Evolutionary conservation across 2,888 invertebrate genomes (phyloP).

Genomic region (Drosophila picticornis): DNA sequence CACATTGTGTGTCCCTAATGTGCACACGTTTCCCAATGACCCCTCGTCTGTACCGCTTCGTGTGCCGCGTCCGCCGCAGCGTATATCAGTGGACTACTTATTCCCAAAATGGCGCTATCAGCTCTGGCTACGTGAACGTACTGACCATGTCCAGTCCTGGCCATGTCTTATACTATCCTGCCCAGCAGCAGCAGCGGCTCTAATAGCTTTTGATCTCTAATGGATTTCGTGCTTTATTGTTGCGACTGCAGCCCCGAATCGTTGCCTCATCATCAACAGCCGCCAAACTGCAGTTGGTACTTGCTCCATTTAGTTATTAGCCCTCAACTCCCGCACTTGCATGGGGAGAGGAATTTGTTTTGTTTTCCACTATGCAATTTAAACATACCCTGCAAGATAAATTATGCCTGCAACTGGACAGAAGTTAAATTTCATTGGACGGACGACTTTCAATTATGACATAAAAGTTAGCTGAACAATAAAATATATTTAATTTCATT

Average conservation of each 20-base stretch:
- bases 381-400: neutral
- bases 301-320: constrained; percentile 2
- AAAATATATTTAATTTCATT: neutral
- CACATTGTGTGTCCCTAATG: constrained; percentile 55
- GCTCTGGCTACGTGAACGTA: constrained; percentile 46
- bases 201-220: constrained; percentile 69
- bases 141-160: constrained; percentile 12
- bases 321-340: constrained; percentile 4
- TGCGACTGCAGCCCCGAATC: constrained; percentile 34
- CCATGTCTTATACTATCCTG: constrained; percentile 5
- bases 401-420: neutral
- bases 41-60: neutral
- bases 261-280: constrained; percentile 33
- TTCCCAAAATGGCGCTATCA: constrained; percentile 61
- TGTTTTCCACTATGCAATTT: neutral
- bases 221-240: constrained; percentile 66
- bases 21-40: constrained; percentile 52
- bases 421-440: neutral
- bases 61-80: neutral
- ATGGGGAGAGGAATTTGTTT: neutral
- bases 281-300: constrained; percentile 24
- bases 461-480: neutral
- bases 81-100: constrained; percentile 54
- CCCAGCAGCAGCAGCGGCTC: constrained; percentile 32
- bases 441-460: constrained; percentile 9